Percentiles rank a stretch among this genome's conserved stretches.
These are phyloP conservation scores for Ceramica pisi DNA, from an alignment of 2,888 invertebrate genomes.

Conservation along the genomic window DNA sequence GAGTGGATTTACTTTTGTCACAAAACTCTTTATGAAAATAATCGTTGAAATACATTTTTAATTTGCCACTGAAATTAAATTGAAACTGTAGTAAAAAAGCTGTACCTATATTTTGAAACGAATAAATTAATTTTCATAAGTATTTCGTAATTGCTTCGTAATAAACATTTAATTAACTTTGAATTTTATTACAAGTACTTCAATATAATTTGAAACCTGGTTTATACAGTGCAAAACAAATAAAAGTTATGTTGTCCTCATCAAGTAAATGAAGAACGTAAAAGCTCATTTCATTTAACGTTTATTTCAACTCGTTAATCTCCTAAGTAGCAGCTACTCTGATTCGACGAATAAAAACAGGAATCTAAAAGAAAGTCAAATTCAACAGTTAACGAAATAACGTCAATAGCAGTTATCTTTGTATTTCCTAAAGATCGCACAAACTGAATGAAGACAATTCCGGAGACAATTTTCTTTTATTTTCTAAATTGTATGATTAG, in stretches of 20 bases:
- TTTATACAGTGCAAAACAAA: background rate
- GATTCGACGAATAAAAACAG: constrained; percentile 11
- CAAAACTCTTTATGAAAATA: constrained; percentile 15
- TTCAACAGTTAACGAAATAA: constrained; percentile 26
- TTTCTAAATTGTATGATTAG: constrained; percentile 31
- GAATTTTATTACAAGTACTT: background rate
- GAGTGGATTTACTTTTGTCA: constrained; percentile 37
- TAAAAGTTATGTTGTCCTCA: constrained; percentile 16
- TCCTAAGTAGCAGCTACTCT: constrained; percentile 12
- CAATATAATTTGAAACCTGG: background rate
- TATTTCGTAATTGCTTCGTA: background rate
- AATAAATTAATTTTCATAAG: background rate
- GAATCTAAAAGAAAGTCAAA: constrained; percentile 9
- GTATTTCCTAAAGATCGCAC: constrained; percentile 39
- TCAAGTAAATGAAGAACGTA: constrained; percentile 28
- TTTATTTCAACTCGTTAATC: constrained; percentile 29
- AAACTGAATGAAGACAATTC: constrained; percentile 34
- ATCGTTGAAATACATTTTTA: constrained; percentile 24
- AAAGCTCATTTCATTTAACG: constrained; percentile 29
- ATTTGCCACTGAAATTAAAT: constrained; percentile 29
- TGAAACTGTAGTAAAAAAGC: background rate
- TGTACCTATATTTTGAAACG: background rate
- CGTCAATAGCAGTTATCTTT: constrained; percentile 19
- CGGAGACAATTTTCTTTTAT: constrained; percentile 48
- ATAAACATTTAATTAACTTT: background rate